Conservation (phyloP, 2,797 vertebrate species). For the Neostethus bicornis region DNA sequence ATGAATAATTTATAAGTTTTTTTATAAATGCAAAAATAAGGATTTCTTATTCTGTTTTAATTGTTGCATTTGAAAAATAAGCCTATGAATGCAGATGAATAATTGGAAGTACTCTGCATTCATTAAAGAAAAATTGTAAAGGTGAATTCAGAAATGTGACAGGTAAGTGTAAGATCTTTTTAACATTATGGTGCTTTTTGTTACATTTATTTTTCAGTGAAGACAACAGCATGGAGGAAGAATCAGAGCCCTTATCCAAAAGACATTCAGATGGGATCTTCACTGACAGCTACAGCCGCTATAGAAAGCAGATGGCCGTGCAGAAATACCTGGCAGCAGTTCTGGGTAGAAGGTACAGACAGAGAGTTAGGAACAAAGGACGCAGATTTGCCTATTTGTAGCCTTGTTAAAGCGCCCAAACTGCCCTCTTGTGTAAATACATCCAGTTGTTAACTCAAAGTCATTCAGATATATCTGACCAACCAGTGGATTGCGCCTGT, state of each 20-base stretch:
- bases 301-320: slow-evolving; percentile 99
- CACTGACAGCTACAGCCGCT: slow-evolving; percentile 99
- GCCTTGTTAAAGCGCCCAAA: slow-evolving; percentile 78
- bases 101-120: slow-evolving; percentile 9
- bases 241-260: slow-evolving; percentile 92
- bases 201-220: slow-evolving; percentile 71
- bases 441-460: slow-evolving; percentile 83
- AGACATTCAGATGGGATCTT: slow-evolving; percentile 98
- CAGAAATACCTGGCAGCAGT: slow-evolving; percentile 99
- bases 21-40: slow-evolving; percentile 46
- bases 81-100: slow-evolving; percentile 39
- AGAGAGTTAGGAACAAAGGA: slow-evolving; percentile 99
- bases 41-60: slow-evolving; percentile 32
- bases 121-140: neutral
- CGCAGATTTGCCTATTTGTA: slow-evolving; percentile 98
- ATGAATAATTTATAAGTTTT: slow-evolving; percentile 70
- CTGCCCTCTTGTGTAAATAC: slow-evolving; percentile 85
- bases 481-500: slow-evolving; percentile 94
- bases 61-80: slow-evolving; percentile 32
- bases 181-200: slow-evolving; percentile 6
- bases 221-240: slow-evolving; percentile 86
- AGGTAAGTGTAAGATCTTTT: slow-evolving; percentile 8
- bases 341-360: slow-evolving; percentile 99
- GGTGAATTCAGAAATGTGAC: neutral
- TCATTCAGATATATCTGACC: slow-evolving; percentile 94